Evolutionary conservation across 2,888 invertebrate genomes (phyloP), one percentile per base, ranked within the genome.

Genomic region (Himalopsyche anomala): DNA sequence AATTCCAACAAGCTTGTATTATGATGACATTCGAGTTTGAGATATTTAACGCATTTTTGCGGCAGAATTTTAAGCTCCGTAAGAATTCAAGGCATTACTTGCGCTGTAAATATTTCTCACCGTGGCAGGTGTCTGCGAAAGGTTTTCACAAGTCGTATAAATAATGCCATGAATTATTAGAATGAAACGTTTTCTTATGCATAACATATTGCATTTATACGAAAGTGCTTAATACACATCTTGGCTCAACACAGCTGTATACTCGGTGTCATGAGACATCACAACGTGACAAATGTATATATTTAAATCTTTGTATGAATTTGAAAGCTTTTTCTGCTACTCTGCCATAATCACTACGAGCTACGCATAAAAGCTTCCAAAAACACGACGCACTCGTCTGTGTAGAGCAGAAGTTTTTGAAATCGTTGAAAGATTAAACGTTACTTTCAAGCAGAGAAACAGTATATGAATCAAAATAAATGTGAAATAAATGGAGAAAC

Each of bases 121-220:
- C 15, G 85, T 81, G 86, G 86, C 87, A 86, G 87, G 86, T 88
- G 87, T 86, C 87, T 84, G 69, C 28, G 42, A 82, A 82, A 86
- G 86, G 87, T 82, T 87, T 86, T 83, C 80, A 62, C 87, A 83
- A 84, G 84, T 87, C 86, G 45, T 87, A 86, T 86, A 87, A 86
- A 87, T 86, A 86, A 86, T 86, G 80, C 84, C 55, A 81, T 81
- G 83, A 84, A 86, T 62, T 86, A 86, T 86, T 83, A 80, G 80
- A 54, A 55, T 12, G 80, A 54, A 85, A 62, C 81, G 54, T 74
- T 74, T 74, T 74, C 74, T 74, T 74, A 74, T 74, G 74, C 74
- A 74, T 74, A 74, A 74, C 74, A 74, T 74, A 74, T 74, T 12
- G 74, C 38, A 74, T 74, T 74, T 74, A 74, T 74, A 38, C 38